Evolutionary conservation across 2,797 vertebrate species (phyloP), one percentile per base, ranked within the genome.

Genomic region (Dromococcyx pavoninus): DNA sequence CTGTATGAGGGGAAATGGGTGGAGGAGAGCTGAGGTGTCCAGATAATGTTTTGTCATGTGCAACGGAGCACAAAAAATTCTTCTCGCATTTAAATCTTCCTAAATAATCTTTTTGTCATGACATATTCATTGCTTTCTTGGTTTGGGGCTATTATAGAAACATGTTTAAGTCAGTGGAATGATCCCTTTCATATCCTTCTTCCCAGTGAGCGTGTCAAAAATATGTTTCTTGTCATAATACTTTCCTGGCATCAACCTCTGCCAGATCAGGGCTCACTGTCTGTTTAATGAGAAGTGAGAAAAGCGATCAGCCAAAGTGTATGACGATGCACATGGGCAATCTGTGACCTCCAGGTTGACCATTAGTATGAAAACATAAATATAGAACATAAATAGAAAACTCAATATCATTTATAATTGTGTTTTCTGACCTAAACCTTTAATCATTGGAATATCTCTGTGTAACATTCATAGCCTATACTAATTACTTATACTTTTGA

Each of bases 1-100:
- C 95, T 91, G 92, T 66, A n/a, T 78, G 87, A 95, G 86, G 91
- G 89, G 91, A 87, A 70, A 54, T 89, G 95, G 97, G 98, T 96
- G 97, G 97, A 90, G 97, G 67, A 71, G 80, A 79, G 64, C 72
- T 93, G 64, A 93, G 78, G 24, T 91, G 95, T 96, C 95, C 72
- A 0, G 5, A 50, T 74, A n/a, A 41, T 87, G 88, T 73, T 97
- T 92, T 86, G 86, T 80, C 66, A 43, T 88, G 78, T 95, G 93
- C 82, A 94, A 16, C 2, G 41, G 48, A 78, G 88, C 67, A 66
- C 22, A 69, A 32, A 83, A 67, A 91, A 92, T 57, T 83, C 56
- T 90, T 85, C 32, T 95, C 1, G 1, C 74, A 27, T 95, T 86
- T 66, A 88, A 96, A 84, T 78, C 85, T 39, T 84, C n/a, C 33